Base-by-base conservation (phyloP, 1,140 invertebrate genomes). In the Diorhabda sublineata region DNA sequence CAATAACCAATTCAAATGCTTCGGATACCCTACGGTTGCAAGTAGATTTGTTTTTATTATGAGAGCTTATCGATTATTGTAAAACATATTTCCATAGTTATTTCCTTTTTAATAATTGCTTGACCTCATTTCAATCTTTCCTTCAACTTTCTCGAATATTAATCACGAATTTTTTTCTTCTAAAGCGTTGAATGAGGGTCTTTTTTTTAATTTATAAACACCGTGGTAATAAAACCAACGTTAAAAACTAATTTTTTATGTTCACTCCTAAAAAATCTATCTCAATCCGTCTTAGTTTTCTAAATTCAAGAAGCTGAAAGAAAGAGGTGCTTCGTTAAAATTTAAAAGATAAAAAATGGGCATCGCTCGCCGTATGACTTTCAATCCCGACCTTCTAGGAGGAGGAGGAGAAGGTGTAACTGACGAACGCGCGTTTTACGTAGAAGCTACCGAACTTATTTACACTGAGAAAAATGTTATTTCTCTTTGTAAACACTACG, bases 231-330 rank as follows among this genome's bases (percentile, higher is more conserved):
- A 52, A 52, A 52, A n/a, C n/a, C 47, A 52, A n/a, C 6, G 47
- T 52, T 52, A 52, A 52, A 52, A 52, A 6, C 47, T 52, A 52
- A 52, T 52, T 52, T 52, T n/a, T 52, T 52, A 52, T 52, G 6
- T 52, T n/a, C 6, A 6, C 47, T 52, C n/a, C n/a, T 52, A 52
- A 52, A 52, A 52, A 52, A 52, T 52, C 47, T 52, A 52, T 52
- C 47, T 52, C 47, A 52, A 52, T 52, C n/a, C 47, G 47, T 52
- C 47, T 52, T 52, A 52, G 6, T 52, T 52, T 52, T 52, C n/a
- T 52, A 52, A 52, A 52, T 52, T 52, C 47, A 52, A 52, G 47
- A 52, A 52, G 47, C 47, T 52, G 47, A 52, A 52, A 52, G 47
- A 52, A 52, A 52, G 47, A 52, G 47, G 6, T 52, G 6, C 47